Evolutionary conservation across 2,797 vertebrate species (phyloP).

Genomic region (Monodelphis domestica): DNA sequence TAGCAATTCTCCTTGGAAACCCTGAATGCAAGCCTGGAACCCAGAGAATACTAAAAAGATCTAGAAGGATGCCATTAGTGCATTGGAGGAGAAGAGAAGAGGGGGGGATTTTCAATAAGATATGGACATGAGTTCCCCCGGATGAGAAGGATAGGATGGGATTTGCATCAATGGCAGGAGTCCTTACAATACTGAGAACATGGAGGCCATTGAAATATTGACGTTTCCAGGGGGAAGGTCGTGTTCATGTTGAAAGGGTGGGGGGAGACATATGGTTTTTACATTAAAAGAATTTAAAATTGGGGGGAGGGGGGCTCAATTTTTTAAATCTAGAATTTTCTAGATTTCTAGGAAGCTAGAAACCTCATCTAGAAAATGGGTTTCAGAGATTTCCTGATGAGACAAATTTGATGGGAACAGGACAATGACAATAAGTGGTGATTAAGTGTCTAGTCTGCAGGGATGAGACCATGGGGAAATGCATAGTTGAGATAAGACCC

Average conservation of each 20-base stretch:
- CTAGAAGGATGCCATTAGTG: not conserved
- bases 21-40: not conserved
- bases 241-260: not conserved
- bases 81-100: not conserved
- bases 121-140: not conserved
- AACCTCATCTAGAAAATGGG: not conserved
- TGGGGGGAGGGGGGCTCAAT: not conserved
- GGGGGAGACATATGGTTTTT: not conserved
- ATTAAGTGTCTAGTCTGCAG: not conserved
- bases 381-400: not conserved
- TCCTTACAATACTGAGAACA: not conserved
- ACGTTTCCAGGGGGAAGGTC: no score
- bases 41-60: not conserved
- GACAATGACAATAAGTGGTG: not conserved
- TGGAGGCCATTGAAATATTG: not conserved
- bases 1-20: not conserved
- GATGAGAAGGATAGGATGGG: not conserved
- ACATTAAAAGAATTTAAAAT: constrained; percentile 56
- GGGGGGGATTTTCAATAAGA: not conserved
- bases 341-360: not conserved
- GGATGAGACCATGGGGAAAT: not conserved
- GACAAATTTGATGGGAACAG: not conserved
- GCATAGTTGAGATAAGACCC: not conserved
- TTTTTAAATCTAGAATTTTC: not conserved
- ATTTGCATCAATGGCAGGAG: not conserved